Base-by-base conservation (phyloP, 2,797 vertebrate genomes). In the Cossypha polioptera region DNA sequence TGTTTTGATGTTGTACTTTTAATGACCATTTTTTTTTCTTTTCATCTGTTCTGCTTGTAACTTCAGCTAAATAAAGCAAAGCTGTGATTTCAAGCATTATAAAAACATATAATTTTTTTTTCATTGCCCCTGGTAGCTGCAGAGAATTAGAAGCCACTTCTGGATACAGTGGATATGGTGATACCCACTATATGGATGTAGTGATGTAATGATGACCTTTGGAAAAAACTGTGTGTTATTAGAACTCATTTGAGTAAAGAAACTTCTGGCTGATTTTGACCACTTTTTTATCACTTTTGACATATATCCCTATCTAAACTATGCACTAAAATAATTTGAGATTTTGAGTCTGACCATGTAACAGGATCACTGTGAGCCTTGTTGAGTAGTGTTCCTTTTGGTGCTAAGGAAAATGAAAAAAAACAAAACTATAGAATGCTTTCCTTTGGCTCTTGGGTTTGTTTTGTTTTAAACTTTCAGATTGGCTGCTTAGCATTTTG, bases 391-490 rank as follows among this genome's bases (percentile, higher is more conserved):
- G 69, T 43, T 81, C 54, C 36, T 51, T 94, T 84, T 86, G 53
- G 63, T 77, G 24, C 62, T 15, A 47, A 57, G 65, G 79, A 79
- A 69, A 89, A 71, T 66, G 31, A 57, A 72, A 50, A 62, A 73
- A 28, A 38, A 13, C 2, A 9, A 26, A 66, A 42, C 38, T 35
- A 69, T 26, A 92, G 72, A 94, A 85, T 22, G n/a, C 66, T 95
- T 97, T 91, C 63, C 54, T 92, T 91, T 86, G 81, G 20, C 59
- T 80, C 74, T 86, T 47, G 86, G 89, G 66, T 79, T 89, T 80
- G 58, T 61, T 91, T 87, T 96, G 72, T 96, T 93, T 95, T 35
- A 92, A 96, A 96, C 95, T 97, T 95, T 92, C 62, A 84, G 81
- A 95, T 57, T 92, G 95, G 92, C 89, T 74, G 79, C 53, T 95